Evolutionary conservation across 2,888 invertebrate genomes (phyloP).

Genomic region (Thymelicus acteon): DNA sequence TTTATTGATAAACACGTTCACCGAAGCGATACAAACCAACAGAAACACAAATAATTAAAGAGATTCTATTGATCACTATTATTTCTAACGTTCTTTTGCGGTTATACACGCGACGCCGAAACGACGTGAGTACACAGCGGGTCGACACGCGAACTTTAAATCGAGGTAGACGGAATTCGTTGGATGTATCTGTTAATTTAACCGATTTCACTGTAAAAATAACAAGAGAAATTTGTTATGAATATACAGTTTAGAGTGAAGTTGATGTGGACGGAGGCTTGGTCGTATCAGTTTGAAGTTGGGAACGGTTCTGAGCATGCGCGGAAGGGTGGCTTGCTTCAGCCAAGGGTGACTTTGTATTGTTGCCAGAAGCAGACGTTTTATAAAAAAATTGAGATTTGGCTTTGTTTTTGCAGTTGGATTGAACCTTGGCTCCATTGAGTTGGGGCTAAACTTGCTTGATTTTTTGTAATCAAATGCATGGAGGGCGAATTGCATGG

Average conservation of each 20-base stretch:
- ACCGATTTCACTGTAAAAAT: constrained; percentile 63
- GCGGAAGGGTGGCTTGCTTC: constrained; percentile 61
- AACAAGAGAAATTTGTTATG: constrained; percentile 73
- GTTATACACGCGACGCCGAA: constrained; percentile 24
- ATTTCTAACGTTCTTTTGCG: constrained; percentile 47
- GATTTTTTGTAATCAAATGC: constrained; percentile 41
- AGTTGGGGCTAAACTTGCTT: constrained; percentile 57
- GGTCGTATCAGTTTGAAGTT: constrained; percentile 71
- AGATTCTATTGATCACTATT: constrained; percentile 78
- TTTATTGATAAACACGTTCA: constrained; percentile 52
- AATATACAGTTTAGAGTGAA: constrained; percentile 79
- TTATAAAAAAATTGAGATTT: constrained; percentile 59
- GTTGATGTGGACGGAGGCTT: constrained; percentile 74
- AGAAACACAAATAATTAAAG: constrained; percentile 79
- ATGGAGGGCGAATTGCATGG: constrained; percentile 49
- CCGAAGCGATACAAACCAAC: constrained; percentile 55
- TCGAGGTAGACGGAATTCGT: constrained; percentile 68
- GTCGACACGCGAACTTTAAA: constrained; percentile 37
- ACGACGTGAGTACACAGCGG: constrained; percentile 9
- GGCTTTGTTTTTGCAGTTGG: constrained; percentile 45
- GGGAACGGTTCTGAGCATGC: constrained; percentile 66
- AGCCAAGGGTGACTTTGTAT: constrained; percentile 66
- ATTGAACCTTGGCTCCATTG: constrained; percentile 50
- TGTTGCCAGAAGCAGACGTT: constrained; percentile 72
- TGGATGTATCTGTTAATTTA: constrained; percentile 63